Conservation (phyloP, 1,140 invertebrate genomes). For the Heterodera carotae region DNA sequence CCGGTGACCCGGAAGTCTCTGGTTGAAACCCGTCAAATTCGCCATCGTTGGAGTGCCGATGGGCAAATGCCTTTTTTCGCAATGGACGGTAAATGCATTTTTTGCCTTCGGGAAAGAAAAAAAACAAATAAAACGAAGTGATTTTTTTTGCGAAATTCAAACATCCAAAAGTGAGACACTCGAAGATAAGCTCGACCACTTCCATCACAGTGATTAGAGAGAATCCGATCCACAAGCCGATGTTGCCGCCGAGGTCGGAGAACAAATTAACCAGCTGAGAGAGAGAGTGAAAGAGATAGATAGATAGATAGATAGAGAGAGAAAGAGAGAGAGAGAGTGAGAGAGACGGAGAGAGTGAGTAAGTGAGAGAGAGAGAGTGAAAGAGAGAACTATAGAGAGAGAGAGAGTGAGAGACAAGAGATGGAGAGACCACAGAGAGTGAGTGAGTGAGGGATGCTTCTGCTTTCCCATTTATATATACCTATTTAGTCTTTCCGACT, state of each 20-base stretch:
- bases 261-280: conserved; percentile 62
- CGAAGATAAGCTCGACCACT: conserved; percentile 57
- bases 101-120: conserved; percentile 15
- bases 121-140: background rate
- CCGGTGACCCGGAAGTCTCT: background rate
- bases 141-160: background rate
- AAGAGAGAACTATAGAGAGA: too few relatives aligned
- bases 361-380: too few relatives aligned
- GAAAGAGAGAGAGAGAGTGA: too few relatives aligned
- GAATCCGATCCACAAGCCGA: conserved; percentile 65
- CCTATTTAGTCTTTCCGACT: background rate
- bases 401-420: too few relatives aligned
- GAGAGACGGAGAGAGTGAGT: too few relatives aligned
- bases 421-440: too few relatives aligned
- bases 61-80: conserved; percentile 2
- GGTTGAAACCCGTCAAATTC: background rate
- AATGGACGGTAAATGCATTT: conserved; percentile 20
- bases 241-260: conserved; percentile 65
- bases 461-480: background rate
- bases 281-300: too few relatives aligned
- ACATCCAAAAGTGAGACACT: conserved; percentile 40
- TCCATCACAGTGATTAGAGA: conserved; percentile 64
- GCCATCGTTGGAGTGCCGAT: background rate
- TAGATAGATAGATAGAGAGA: too few relatives aligned
- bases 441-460: too few relatives aligned